Evolutionary conservation across 2,113 vertebrate species (phyloP).

Genomic region (Cranoglanis bouderius): DNA sequence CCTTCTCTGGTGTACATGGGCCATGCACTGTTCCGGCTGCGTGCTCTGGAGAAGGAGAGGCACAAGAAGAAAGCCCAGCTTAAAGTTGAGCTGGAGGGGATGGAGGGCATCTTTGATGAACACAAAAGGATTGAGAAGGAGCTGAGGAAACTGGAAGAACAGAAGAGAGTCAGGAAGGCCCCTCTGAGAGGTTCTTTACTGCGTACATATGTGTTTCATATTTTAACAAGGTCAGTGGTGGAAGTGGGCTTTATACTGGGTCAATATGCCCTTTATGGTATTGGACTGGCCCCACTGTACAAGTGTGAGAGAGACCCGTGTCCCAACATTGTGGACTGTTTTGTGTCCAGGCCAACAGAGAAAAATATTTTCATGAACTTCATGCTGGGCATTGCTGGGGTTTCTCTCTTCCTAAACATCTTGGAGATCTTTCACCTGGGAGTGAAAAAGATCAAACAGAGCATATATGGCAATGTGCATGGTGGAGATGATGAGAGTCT

Average conservation of each 20-base stretch:
- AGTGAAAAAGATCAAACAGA: slow-evolving; percentile 83
- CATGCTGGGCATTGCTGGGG: slow-evolving; percentile 88
- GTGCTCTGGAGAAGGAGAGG: slow-evolving; percentile 87
- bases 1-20: slow-evolving; percentile 94
- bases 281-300: slow-evolving; percentile 86
- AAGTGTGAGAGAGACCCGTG: slow-evolving; percentile 86
- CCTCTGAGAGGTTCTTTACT: slow-evolving; percentile 88
- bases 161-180: slow-evolving; percentile 89
- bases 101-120: slow-evolving; percentile 75
- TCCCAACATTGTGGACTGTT: slow-evolving; percentile 91
- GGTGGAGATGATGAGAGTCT: slow-evolving; percentile 71
- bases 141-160: slow-evolving; percentile 86
- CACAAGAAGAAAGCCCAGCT: slow-evolving; percentile 83
- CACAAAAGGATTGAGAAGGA: slow-evolving; percentile 84
- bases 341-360: slow-evolving; percentile 92
- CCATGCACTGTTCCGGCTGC: slow-evolving; percentile 84
- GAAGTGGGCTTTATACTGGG: slow-evolving; percentile 92
- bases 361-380: slow-evolving; percentile 96
- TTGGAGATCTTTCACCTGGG: slow-evolving; percentile 91
- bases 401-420: slow-evolving; percentile 88
- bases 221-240: slow-evolving; percentile 87
- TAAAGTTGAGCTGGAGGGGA: slow-evolving; percentile 82
- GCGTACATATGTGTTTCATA: slow-evolving; percentile 89
- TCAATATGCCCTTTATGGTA: slow-evolving; percentile 88
- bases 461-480: slow-evolving; percentile 70